Conservation (phyloP, 1,140 invertebrate species). For the Dinoponera quadriceps region DNA sequence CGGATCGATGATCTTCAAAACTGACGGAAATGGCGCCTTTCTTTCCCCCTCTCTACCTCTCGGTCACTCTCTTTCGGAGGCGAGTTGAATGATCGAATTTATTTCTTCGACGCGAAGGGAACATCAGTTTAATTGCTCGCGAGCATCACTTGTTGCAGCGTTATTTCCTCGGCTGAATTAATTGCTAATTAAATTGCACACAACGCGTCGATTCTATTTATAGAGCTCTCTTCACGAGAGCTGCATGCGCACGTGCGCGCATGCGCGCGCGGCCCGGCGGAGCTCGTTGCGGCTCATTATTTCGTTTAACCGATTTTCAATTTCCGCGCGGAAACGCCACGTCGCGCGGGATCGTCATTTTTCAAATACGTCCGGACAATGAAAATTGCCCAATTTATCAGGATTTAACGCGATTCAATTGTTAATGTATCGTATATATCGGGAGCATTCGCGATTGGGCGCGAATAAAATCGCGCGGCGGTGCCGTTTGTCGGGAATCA, state of each 20-base stretch:
- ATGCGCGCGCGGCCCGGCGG: background rate
- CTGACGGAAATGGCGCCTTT: background rate
- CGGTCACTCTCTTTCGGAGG: background rate
- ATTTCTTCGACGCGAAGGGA: slow-evolving; percentile 14
- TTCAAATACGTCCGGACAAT: slow-evolving; percentile 4
- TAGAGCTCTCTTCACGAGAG: background rate
- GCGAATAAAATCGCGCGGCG: too few species aligned
- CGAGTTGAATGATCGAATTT: background rate
- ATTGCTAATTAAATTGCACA: slow-evolving; percentile 46
- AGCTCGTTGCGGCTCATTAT: slow-evolving; percentile 15
- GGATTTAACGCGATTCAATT: background rate
- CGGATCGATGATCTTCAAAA: slow-evolving; percentile 4
- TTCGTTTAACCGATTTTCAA: slow-evolving; percentile 46
- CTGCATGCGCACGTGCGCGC: too few species aligned
- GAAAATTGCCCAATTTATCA: slow-evolving; percentile 13
- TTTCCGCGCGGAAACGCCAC: background rate
- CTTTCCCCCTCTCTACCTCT: background rate
- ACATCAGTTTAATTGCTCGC: slow-evolving; percentile 16
- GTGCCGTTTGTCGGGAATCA: background rate
- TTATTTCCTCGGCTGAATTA: slow-evolving; percentile 37
- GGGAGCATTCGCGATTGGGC: background rate
- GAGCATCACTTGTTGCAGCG: slow-evolving; percentile 37
- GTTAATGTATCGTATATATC: background rate
- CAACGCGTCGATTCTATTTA: slow-evolving; percentile 4
- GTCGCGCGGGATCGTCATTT: background rate